These are phyloP conservation scores for Brachirus orientalis DNA, from an alignment of 2,113 vertebrate genomes.

Conservation along the genomic window DNA sequence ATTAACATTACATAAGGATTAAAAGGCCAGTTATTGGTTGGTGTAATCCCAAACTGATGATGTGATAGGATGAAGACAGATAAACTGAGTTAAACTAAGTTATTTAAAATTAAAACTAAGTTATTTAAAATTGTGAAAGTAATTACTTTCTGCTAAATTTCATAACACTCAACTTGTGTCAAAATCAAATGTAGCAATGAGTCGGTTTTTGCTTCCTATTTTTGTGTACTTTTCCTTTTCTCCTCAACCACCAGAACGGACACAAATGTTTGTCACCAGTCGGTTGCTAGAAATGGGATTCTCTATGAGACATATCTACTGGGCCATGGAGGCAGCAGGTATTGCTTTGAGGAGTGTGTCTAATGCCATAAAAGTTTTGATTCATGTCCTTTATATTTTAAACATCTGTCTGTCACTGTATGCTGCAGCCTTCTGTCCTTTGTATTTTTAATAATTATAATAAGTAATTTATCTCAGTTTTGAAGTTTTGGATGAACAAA, in stretches of 20 bases:
- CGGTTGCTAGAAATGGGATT: conserved; percentile 88
- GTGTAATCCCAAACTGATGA: not conserved
- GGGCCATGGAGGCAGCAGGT: conserved; percentile 87
- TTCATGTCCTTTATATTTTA: conserved; percentile 48
- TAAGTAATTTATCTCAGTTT: too few relatives aligned
- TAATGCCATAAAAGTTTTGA: conserved; percentile 30
- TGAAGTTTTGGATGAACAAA: not conserved
- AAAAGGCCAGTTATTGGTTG: not conserved
- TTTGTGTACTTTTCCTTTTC: conserved; percentile 70
- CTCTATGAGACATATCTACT: conserved; percentile 86
- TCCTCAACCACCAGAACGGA: conserved; percentile 78
- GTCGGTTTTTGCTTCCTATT: conserved; percentile 60
- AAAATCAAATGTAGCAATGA: conserved; percentile 36
- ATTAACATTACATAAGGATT: not conserved
- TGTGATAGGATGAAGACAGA: not conserved
- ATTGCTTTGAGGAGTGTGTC: conserved; percentile 63
- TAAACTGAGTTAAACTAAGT: not conserved
- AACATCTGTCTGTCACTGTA: conserved; percentile 42
- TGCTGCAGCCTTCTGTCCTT: conserved; percentile 22
- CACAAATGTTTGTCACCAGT: conserved; percentile 85
- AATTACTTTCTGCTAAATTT: conserved; percentile 5
- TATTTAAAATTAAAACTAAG: too few relatives aligned
- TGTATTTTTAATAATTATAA: not conserved
- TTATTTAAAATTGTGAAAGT: too few relatives aligned
- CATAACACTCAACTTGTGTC: not conserved